phyloP scores from a whole-genome alignment of 1,140 invertebrate genomes.

The Teleogryllus occipitalis region DNA sequence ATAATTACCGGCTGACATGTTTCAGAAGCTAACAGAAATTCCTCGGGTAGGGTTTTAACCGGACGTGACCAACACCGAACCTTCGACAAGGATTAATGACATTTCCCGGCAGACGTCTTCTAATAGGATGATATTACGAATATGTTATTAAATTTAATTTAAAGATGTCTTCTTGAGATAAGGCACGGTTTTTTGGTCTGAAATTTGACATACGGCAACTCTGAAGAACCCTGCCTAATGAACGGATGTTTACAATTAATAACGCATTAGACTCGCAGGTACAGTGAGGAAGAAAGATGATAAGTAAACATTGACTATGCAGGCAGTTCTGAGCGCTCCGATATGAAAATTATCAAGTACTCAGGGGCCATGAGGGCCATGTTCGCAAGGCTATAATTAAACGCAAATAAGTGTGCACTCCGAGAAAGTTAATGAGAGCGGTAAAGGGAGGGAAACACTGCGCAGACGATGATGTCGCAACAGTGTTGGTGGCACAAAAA shows the following conservation, averaged over 20 bases:
- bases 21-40: too few species aligned
- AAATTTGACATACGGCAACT: not conserved
- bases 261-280: not conserved
- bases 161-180: not conserved
- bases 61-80: too few species aligned
- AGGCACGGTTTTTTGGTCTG: not conserved
- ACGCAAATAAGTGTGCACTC: not conserved
- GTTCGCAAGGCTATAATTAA: slow-evolving; percentile 1
- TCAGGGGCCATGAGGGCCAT: not conserved
- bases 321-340: not conserved
- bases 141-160: slow-evolving; percentile 6
- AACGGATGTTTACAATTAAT: not conserved
- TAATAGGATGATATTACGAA: not conserved
- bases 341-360: not conserved
- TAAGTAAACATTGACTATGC: not conserved
- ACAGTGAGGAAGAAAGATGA: not conserved
- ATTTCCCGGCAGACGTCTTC: not conserved
- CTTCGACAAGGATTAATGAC: not conserved
- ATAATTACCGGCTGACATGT: too few species aligned
- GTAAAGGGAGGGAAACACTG: not conserved
- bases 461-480: not conserved
- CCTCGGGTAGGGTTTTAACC: too few species aligned
- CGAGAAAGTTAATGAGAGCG: not conserved
- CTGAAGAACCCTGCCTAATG: not conserved
- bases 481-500: too few species aligned